Base-by-base conservation (phyloP, 2,888 invertebrate genomes). In the Euspilapteryx auroguttella region DNA sequence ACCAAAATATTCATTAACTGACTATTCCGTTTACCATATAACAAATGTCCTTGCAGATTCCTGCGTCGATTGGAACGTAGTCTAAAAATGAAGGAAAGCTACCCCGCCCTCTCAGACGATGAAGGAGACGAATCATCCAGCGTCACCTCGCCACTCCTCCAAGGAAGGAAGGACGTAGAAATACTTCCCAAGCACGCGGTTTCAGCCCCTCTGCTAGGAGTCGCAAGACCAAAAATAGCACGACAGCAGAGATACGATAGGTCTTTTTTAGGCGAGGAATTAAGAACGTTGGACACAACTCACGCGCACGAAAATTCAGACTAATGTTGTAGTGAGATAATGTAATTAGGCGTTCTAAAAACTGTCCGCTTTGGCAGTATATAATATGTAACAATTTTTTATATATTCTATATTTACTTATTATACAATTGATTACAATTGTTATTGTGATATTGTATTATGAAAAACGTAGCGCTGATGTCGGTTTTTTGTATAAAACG, bases 41-140 rank as follows among this genome's bases (percentile, higher is more conserved):
- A n/a, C n/a, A n/a, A n/a, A n/a, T n/a, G n/a, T n/a, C n/a, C n/a
- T n/a, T n/a, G n/a, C 49, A 87, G 87, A 61, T 87, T 87, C 59
- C 68, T 87, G 30, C 76, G 85, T 40, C 78, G 87, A 39, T 57
- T 87, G 44, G 86, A 87, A 48, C 78, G 82, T 46, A 87, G 86
- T 47, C 63, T 87, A 41, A 84, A 85, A 57, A 79, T 81, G 54
- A 82, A 81, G 41, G 83, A 84, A 47, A 79, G 71, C 41, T 69
- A 78, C 39, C 79, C 79, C 29, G 78, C 79, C 33, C 63, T 79
- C 38, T 81, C 82, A 27, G 79, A 80, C 41, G 81, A 82, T 42
- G 69, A 79, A 49, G 77, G 76, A 21, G 77, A 77, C 47, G 79
- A 80, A 36, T 83, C 83, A 10, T 82, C 83, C 13, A 78, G 80